Percentiles rank a stretch among this genome's conserved stretches.
phyloP scores from a whole-genome alignment of 2,888 invertebrate genomes.

The Selenia dentaria region DNA sequence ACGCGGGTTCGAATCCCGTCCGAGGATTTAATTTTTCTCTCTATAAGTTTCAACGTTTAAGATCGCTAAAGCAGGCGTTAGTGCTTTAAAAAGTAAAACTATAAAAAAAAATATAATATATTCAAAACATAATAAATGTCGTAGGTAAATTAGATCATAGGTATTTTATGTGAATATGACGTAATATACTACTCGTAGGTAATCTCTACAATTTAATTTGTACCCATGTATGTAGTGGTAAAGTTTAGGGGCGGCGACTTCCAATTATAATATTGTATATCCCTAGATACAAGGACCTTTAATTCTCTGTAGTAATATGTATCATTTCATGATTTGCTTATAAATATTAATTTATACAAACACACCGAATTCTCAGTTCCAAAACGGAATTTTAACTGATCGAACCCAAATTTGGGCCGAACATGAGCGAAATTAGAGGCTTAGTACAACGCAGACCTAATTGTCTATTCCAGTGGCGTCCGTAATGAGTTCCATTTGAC shows the following conservation, averaged over 20 bases:
- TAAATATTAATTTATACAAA: background rate
- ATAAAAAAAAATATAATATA: too few relatives aligned
- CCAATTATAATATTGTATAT: background rate
- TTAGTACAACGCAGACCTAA: constrained; percentile 9
- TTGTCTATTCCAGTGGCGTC: constrained; percentile 5
- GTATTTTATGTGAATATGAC: too few relatives aligned
- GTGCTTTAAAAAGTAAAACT: too few relatives aligned
- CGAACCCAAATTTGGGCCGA: background rate
- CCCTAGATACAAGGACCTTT: background rate
- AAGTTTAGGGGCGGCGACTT: background rate
- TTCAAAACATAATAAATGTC: too few relatives aligned
- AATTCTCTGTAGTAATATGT: background rate
- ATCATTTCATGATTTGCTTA: background rate
- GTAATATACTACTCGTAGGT: too few relatives aligned
- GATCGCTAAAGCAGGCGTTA: too few relatives aligned
- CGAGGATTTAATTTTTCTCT: too few relatives aligned
- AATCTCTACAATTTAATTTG: too few relatives aligned
- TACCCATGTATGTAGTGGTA: background rate
- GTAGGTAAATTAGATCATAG: too few relatives aligned
- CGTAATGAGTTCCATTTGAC: constrained; percentile 20
- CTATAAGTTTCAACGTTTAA: too few relatives aligned
- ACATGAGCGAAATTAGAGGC: constrained; percentile 14
- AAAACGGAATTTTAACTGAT: constrained; percentile 13
- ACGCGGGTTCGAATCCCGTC: too few relatives aligned
- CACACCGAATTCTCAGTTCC: background rate